Evolutionary conservation across 2,888 invertebrate genomes (phyloP).

Genomic region (Ctena decussata): DNA sequence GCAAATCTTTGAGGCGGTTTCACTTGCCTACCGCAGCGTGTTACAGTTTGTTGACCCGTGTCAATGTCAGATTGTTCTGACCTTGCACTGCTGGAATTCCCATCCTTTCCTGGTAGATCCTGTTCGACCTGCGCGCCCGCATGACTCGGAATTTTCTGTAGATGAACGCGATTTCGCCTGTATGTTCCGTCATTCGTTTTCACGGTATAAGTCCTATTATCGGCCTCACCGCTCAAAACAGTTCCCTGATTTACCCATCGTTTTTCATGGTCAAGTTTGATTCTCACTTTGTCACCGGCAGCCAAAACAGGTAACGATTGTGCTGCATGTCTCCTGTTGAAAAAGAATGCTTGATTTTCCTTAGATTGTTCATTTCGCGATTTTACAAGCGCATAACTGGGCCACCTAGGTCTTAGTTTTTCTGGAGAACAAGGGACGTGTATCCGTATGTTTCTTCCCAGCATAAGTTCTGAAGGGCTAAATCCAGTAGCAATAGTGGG

Average conservation of each 20-base stretch:
- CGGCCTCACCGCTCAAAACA: not conserved
- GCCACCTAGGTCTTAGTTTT: not conserved
- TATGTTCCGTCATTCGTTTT: not conserved
- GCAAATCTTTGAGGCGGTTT: not conserved
- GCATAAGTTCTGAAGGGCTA: conserved; percentile 42
- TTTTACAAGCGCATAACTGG: not conserved
- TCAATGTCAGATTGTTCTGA: not conserved
- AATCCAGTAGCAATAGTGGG: conserved; percentile 28
- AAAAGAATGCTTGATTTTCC: not conserved
- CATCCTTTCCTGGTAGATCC: too few relatives aligned
- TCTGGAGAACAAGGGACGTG: not conserved
- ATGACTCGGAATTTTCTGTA: not conserved
- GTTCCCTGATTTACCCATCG: not conserved
- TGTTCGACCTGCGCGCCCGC: not conserved
- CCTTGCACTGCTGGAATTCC: not conserved
- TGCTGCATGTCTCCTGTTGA: conserved; percentile 9
- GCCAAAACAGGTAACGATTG: not conserved
- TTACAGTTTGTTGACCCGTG: not conserved
- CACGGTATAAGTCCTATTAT: not conserved
- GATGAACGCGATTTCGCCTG: not conserved
- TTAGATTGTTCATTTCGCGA: not conserved
- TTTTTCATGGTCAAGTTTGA: conserved; percentile 21
- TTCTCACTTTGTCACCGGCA: conserved; percentile 4
- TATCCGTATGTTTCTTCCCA: conserved; percentile 7
- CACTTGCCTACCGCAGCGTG: not conserved